Percentiles rank a stretch among this genome's conserved stretches.
phyloP scores from a whole-genome alignment of 92 coral and sea anemone species.

The Heteractis magnifica region DNA sequence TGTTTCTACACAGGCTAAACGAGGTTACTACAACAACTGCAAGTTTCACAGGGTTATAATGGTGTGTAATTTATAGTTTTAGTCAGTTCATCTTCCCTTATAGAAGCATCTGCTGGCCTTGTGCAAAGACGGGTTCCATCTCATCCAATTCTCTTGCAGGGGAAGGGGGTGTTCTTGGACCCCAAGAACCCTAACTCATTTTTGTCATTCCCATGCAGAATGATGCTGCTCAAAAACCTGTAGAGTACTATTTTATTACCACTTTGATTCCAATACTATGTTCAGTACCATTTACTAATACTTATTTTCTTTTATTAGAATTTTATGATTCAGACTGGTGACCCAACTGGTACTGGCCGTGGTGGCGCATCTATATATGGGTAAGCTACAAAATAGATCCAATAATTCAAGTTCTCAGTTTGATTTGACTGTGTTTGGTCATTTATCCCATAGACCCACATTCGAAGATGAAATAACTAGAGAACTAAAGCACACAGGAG shows the following conservation, averaged over 20 bases:
- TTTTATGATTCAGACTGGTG: slow-evolving; percentile 98
- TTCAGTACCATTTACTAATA: background rate
- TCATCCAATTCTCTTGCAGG: too few relatives aligned
- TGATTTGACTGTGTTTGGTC: background rate
- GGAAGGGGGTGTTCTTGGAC: too few relatives aligned
- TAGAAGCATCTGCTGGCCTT: too few relatives aligned
- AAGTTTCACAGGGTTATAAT: slow-evolving; percentile 95
- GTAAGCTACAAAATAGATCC: slow-evolving; percentile 35
- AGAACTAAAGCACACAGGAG: slow-evolving; percentile 97
- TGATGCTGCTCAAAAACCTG: too few relatives aligned
- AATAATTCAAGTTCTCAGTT: background rate
- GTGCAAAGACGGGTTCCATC: too few relatives aligned
- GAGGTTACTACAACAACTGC: slow-evolving; percentile 92
- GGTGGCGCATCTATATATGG: slow-evolving; percentile 99
- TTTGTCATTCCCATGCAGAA: background rate
- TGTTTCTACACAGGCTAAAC: slow-evolving; percentile 53
- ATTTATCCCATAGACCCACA: slow-evolving; percentile 63
- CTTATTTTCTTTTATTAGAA: slow-evolving; percentile 39
- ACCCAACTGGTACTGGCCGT: slow-evolving; percentile 95
- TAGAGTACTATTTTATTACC: too few relatives aligned
- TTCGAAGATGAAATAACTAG: slow-evolving; percentile 99
- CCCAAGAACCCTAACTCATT: too few relatives aligned
- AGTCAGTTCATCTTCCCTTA: background rate
- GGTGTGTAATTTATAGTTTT: slow-evolving; percentile 44
- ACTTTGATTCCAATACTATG: too few relatives aligned